These are phyloP conservation scores for Ptychadena robeensis DNA, from an alignment of 2,797 vertebrate genomes.

Conservation along the genomic window DNA sequence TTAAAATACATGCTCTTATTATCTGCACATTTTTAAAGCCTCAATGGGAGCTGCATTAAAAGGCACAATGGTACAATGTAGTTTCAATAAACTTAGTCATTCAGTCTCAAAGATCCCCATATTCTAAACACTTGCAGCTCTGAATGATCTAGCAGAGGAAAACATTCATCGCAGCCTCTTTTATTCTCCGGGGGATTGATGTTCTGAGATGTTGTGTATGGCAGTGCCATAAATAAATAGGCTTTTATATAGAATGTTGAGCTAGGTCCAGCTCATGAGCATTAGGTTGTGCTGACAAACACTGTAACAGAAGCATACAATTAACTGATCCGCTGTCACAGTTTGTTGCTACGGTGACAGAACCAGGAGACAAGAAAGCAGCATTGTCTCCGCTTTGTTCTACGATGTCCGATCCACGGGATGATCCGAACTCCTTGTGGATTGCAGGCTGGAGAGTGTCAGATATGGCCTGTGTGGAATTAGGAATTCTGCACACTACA, in stretches of 20 bases:
- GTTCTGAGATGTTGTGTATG: background rate
- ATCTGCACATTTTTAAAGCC: background rate
- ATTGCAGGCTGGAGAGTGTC: background rate
- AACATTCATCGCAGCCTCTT: conserved; percentile 1
- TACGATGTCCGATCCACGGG: conserved; percentile 26
- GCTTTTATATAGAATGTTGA: background rate
- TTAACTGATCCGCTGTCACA: conserved; percentile 50
- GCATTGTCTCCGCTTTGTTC: conserved; percentile 41
- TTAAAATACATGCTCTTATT: background rate
- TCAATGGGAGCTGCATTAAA: background rate
- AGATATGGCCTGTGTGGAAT: background rate
- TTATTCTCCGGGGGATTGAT: background rate
- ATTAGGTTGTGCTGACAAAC: conserved; percentile 50
- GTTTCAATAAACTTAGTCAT: background rate
- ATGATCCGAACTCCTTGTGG: conserved; percentile 2
- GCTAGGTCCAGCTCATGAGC: conserved; percentile 31
- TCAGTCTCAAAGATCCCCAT: background rate
- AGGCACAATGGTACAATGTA: background rate
- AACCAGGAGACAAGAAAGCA: conserved; percentile 38
- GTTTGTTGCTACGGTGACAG: conserved; percentile 57
- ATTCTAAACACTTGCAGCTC: background rate
- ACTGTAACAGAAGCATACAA: conserved; percentile 50
- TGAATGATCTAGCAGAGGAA: background rate
- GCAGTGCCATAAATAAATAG: background rate
- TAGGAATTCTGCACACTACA: background rate